Base-by-base conservation (phyloP, 1,140 invertebrate species). In the Lysiphlebus fabarum region DNA sequence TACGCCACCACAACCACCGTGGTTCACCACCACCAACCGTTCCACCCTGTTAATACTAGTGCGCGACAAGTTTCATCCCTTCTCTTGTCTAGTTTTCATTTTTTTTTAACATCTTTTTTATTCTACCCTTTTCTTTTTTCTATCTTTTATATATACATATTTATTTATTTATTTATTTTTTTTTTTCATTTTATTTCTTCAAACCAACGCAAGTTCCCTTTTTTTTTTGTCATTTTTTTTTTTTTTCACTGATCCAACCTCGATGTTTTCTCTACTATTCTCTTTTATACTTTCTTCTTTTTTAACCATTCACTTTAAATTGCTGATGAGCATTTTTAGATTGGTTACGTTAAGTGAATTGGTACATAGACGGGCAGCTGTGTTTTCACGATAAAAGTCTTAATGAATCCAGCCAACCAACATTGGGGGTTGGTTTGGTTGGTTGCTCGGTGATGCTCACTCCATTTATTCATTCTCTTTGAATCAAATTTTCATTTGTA, bases 291-390 rank as follows among this genome's bases (percentile, higher is more conserved):
- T 58, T 59, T 54, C 40, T 53, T 58, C 55, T 63, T 57, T 70
- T 66, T 54, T 61, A 65, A 63, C 55, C 49, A 37, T 66, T 68
- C 71, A 70, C 61, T 78, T 79, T 79, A 79, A 78, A 78, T 78
- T 79, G 76, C 77, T 76, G 76, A 79, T 79, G 76, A 78, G 75
- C 70, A 77, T 76, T 78, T 78, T 78, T 72, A 76, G 71, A 78
- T 78, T 76, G 75, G 74, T 74, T 70, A 70, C 71, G 69, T 77
- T 79, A 77, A 79, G 75, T 79, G 75, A 71, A 79, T 79, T 79
- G 77, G 74, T 78, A 77, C 71, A 79, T 71, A 75, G 66, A 65
- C 65, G 65, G 68, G 68, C 53, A 60, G 58, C 70, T 73, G 74
- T 76, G 72, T 75, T 78, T 71, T 71, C 58, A 65, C 73, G 74